Conservation (phyloP, 2,888 invertebrate genomes). For the Odontomyia ornata region DNA sequence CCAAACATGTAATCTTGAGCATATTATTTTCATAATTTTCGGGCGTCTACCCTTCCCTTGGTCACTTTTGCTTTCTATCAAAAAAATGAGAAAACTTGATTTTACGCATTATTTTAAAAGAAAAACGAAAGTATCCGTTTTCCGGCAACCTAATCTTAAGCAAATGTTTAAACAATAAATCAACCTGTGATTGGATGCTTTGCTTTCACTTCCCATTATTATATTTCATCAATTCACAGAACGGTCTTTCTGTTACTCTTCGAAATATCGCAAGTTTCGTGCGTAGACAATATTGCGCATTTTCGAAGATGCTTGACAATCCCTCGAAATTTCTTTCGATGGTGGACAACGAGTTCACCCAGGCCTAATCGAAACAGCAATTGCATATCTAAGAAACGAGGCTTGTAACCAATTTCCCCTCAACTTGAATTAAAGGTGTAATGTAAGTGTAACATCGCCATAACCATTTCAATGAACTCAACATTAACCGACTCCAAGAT, state of each 20-base stretch:
- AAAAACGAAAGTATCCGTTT: constrained; percentile 3
- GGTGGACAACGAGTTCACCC: neutral
- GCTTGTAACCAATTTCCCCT: neutral
- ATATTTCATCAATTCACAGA: neutral
- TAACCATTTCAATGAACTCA: constrained; percentile 32
- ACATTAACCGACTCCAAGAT: neutral
- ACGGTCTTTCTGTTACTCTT: neutral
- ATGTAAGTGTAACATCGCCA: neutral
- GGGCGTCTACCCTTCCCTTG: neutral
- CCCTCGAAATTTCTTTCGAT: no score
- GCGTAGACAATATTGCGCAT: neutral
- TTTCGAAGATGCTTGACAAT: no score
- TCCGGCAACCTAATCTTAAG: neutral
- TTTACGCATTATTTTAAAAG: neutral
- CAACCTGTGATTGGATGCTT: neutral
- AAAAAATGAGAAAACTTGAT: neutral
- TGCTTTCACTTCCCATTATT: neutral
- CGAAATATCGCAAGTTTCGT: no score
- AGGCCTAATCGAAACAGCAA: neutral
- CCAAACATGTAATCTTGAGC: no score
- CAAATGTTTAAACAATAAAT: constrained; percentile 1
- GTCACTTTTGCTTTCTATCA: neutral
- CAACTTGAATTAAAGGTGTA: neutral
- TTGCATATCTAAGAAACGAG: neutral
- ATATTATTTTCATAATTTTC: no score